Evolutionary conservation across 2,888 invertebrate species (phyloP).

Genomic region (Bimastos eiseni): DNA sequence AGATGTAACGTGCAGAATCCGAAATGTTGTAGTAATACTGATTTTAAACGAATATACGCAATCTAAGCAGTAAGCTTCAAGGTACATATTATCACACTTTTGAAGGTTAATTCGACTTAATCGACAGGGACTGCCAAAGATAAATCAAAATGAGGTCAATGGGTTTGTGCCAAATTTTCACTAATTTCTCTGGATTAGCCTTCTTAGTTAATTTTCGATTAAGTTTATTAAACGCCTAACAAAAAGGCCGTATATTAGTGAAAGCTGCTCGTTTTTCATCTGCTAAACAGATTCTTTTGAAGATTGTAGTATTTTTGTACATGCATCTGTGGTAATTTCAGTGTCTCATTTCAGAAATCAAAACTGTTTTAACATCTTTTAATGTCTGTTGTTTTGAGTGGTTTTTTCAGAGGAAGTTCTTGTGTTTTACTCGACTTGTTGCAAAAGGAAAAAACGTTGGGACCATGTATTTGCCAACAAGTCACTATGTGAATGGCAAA

Average conservation of each 20-base stretch:
- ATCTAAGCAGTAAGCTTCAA: background rate
- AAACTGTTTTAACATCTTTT: background rate
- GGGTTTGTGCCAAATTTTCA: background rate
- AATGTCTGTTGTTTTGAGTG: background rate
- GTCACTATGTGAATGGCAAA: background rate
- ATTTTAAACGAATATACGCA: background rate
- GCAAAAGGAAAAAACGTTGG: background rate
- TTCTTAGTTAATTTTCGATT: background rate
- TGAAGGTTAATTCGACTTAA: background rate
- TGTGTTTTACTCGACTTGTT: constrained; percentile 5
- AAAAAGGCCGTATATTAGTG: background rate
- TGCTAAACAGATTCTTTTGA: background rate
- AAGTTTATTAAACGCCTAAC: background rate
- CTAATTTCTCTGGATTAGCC: background rate
- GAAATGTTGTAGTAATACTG: background rate
- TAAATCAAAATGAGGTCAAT: background rate
- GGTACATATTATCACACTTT: background rate
- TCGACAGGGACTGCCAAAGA: background rate
- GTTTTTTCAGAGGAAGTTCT: background rate
- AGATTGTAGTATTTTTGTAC: background rate
- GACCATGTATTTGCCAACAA: background rate
- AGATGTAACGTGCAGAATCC: background rate
- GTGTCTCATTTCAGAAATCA: background rate
- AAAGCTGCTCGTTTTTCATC: background rate
- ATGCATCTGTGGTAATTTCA: background rate